phyloP scores from a whole-genome alignment of 2,797 vertebrate genomes.

The Lagorchestes hirsutus region DNA sequence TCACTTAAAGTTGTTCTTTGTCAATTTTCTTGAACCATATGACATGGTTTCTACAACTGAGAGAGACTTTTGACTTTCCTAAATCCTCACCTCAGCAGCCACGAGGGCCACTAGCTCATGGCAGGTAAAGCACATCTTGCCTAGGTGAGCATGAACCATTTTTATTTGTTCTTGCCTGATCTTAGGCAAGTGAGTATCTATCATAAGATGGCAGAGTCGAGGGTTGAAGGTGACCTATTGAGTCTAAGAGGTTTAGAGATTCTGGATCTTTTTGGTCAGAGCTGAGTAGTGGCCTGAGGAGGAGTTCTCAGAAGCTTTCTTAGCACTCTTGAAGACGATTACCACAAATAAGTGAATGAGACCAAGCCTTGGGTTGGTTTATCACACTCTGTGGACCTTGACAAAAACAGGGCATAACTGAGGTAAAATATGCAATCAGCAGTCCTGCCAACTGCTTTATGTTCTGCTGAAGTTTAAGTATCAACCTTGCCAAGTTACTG shows the following conservation, averaged over 20 bases:
- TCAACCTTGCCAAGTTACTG: neutral
- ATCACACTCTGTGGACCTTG: neutral
- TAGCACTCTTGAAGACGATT: neutral
- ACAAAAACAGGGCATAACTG: neutral
- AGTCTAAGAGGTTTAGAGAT: neutral
- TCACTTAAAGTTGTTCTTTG: neutral
- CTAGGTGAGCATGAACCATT: neutral
- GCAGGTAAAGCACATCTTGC: neutral
- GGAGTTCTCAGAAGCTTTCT: neutral
- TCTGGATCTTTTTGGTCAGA: neutral
- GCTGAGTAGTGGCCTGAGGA: neutral
- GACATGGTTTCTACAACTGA: neutral
- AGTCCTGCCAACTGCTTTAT: neutral
- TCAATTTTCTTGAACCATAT: neutral
- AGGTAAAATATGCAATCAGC: neutral
- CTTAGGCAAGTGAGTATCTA: neutral
- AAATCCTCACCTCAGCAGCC: neutral
- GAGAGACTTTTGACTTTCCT: neutral
- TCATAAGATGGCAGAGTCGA: neutral
- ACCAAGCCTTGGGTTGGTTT: neutral
- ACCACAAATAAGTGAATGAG: neutral
- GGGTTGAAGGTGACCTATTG: neutral
- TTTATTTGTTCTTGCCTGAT: neutral
- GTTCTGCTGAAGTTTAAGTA: neutral
- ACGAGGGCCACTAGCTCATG: neutral